Percentiles rank a stretch among this genome's conserved stretches.
Conservation (phyloP, 2,888 invertebrate genomes). For the Acholoe squamosa region DNA sequence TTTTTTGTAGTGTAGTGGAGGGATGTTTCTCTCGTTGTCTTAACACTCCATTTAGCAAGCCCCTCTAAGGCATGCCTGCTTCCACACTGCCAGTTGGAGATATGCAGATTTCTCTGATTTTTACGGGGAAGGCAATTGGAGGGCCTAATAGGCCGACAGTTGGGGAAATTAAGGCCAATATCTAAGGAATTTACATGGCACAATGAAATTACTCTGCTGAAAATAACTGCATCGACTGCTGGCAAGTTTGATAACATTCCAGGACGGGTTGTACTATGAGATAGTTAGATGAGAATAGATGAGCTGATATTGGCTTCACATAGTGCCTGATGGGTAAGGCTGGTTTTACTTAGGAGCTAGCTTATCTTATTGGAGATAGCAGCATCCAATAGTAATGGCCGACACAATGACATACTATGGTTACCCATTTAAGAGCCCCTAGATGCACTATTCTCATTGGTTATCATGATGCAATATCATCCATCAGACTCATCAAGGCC, state of each 20-base stretch:
- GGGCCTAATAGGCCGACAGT: neutral
- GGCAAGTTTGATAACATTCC: neutral
- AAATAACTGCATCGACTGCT: neutral
- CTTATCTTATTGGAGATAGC: neutral
- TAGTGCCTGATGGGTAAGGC: neutral
- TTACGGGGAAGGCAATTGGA: neutral
- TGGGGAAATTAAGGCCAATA: neutral
- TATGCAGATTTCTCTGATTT: conserved; percentile 9
- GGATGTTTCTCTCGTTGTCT: neutral
- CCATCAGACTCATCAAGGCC: no score
- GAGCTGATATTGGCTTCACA: neutral
- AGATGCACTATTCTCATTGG: no score
- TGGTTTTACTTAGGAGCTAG: neutral
- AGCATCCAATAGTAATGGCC: no score
- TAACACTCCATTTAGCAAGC: conserved; percentile 1
- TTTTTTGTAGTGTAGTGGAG: neutral
- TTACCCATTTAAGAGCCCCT: no score
- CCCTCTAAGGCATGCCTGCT: neutral
- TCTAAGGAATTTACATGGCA: neutral
- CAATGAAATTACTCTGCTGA: neutral
- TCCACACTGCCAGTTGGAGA: conserved; percentile 9
- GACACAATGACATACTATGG: no score
- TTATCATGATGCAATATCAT: no score
- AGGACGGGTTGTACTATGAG: neutral
- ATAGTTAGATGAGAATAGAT: neutral